phyloP scores from a whole-genome alignment of 2,113 vertebrate species.

The Heliornis fulica region DNA sequence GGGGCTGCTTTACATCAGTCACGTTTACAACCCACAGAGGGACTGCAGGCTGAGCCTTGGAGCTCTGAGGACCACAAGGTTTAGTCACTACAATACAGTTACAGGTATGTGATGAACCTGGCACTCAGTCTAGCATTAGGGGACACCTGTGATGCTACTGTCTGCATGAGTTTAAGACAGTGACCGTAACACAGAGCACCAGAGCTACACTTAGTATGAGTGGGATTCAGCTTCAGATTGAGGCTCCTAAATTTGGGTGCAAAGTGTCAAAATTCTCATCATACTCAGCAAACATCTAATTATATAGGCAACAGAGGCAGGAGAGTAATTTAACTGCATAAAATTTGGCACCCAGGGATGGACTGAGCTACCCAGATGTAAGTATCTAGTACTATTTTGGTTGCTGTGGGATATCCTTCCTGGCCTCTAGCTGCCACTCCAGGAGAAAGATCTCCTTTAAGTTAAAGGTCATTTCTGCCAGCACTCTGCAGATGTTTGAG shows the following conservation, averaged over 20 bases:
- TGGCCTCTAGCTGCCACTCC: background rate
- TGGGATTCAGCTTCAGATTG: background rate
- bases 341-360: background rate
- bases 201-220: background rate
- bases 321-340: background rate
- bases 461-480: background rate
- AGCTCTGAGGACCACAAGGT: background rate
- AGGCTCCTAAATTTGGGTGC: background rate
- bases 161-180: background rate
- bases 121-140: background rate
- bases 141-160: background rate
- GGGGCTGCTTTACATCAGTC: background rate
- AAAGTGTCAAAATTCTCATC: background rate
- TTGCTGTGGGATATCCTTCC: background rate
- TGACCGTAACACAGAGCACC: background rate
- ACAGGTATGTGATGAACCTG: fast-evolving
- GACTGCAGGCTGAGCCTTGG: background rate
- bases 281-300: background rate
- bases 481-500: background rate
- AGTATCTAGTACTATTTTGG: background rate
- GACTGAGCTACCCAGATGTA: background rate
- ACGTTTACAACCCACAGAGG: background rate
- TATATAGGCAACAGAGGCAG: background rate
- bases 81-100: background rate
- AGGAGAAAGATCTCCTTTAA: background rate